Evolutionary conservation across 2,797 vertebrate species (phyloP).

Genomic region (Urophycis tenuis): DNA sequence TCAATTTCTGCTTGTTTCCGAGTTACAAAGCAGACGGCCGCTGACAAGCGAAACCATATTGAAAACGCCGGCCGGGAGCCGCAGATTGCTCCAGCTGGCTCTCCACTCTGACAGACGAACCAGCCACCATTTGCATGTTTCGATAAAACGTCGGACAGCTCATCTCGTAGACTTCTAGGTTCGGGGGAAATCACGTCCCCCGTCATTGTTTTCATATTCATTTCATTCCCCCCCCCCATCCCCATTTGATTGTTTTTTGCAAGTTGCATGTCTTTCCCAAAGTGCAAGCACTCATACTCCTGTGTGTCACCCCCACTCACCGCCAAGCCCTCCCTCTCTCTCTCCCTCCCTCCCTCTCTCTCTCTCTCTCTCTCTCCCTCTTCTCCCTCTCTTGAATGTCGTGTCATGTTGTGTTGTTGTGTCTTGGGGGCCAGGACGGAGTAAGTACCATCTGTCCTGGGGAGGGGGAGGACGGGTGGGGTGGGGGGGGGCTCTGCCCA

Average conservation of each 20-base stretch:
- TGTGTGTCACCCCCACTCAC: slow-evolving; percentile 56
- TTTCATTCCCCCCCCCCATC: slow-evolving; percentile 16
- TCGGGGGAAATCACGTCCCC: neutral
- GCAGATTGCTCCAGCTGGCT: neutral
- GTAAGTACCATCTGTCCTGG: slow-evolving; percentile 82
- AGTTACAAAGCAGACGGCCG: neutral
- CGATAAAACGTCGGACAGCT: neutral
- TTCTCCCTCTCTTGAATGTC: slow-evolving; percentile 51
- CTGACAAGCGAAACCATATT: neutral
- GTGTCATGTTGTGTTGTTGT: slow-evolving; percentile 66
- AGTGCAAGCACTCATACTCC: slow-evolving; percentile 22
- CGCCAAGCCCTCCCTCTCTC: slow-evolving; percentile 42
- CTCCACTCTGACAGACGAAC: neutral
- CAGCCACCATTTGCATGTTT: neutral
- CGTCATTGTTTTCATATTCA: neutral
- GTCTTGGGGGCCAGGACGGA: slow-evolving; percentile 79
- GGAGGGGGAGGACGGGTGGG: too few relatives aligned
- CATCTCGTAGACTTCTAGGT: neutral
- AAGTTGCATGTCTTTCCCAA: slow-evolving; percentile 47
- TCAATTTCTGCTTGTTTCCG: neutral
- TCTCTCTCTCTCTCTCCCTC: neutral
- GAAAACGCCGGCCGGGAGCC: neutral
- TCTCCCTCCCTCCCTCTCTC: neutral
- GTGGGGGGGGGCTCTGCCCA: slow-evolving; percentile 73
- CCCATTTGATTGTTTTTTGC: slow-evolving; percentile 19